phyloP scores from a whole-genome alignment of 2,113 vertebrate genomes.

The Actinemys pallida region DNA sequence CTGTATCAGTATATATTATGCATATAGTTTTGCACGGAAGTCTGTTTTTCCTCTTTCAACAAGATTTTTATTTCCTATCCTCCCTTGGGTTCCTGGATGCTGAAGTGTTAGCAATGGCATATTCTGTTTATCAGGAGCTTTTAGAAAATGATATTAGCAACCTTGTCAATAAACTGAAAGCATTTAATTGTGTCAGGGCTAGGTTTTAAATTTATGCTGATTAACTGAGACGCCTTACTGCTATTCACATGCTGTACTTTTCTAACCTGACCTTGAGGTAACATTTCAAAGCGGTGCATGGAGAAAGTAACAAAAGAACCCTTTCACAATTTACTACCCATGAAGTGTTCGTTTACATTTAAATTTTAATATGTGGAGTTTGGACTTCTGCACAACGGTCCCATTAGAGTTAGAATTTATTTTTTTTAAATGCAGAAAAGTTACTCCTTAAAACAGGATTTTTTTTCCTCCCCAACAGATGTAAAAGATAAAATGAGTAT shows the following conservation, averaged over 20 bases:
- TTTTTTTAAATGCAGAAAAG: background rate
- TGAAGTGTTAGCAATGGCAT: background rate
- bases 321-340: background rate
- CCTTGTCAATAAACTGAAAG: background rate
- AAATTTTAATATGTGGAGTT: background rate
- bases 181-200: background rate
- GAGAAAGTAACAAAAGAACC: background rate
- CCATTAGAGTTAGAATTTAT: background rate
- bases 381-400: background rate
- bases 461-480: background rate
- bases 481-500: background rate
- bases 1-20: background rate
- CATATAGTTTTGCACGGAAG: background rate
- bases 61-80: background rate
- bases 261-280: background rate
- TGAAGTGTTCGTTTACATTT: background rate
- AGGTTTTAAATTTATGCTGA: conserved; percentile 3
- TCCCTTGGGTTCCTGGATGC: background rate
- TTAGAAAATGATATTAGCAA: background rate
- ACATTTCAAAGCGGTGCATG: conserved; percentile 1
- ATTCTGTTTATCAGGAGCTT: background rate
- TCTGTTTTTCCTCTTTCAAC: background rate
- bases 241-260: background rate
- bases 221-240: background rate
- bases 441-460: background rate